These are phyloP conservation scores for Xiphophorus hellerii DNA, from an alignment of 2,113 vertebrate species.

Conservation along the genomic window DNA sequence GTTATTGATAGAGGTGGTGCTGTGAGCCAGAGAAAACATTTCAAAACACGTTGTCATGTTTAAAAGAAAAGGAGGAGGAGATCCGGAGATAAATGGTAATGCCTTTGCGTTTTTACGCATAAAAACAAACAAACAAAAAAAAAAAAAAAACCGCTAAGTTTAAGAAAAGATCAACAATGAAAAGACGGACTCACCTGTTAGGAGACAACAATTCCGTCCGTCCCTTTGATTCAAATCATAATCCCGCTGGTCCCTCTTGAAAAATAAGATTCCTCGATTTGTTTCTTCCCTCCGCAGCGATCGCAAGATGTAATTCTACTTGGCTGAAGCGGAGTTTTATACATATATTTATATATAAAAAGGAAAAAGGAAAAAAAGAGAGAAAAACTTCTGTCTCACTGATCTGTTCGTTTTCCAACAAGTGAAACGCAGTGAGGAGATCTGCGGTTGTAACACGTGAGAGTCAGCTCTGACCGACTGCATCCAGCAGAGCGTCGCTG, in stretches of 20 bases:
- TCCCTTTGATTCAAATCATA: slow-evolving; percentile 59
- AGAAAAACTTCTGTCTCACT: neutral
- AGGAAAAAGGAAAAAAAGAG: no score
- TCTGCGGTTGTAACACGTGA: neutral
- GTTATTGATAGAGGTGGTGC: slow-evolving; percentile 18
- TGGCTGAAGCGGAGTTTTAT: neutral
- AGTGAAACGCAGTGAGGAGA: neutral
- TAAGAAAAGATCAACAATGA: no score
- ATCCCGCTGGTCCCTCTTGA: slow-evolving; percentile 15
- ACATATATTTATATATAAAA: no score
- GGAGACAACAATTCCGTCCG: neutral
- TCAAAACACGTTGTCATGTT: slow-evolving; percentile 15
- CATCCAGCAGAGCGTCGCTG: slow-evolving; percentile 31
- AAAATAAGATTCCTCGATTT: slow-evolving; percentile 25
- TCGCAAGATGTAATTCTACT: neutral
- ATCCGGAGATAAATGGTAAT: neutral
- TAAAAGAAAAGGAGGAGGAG: neutral
- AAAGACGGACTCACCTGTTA: slow-evolving; percentile 57
- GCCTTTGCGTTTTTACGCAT: slow-evolving; percentile 26
- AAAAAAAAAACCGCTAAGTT: no score
- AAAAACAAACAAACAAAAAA: neutral
- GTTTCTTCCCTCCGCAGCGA: neutral
- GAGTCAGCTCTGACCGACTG: slow-evolving; percentile 5
- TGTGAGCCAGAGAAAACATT: slow-evolving; percentile 31
- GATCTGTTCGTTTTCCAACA: neutral